phyloP scores from a whole-genome alignment of 2,888 invertebrate genomes.

The Chironomus tentans region DNA sequence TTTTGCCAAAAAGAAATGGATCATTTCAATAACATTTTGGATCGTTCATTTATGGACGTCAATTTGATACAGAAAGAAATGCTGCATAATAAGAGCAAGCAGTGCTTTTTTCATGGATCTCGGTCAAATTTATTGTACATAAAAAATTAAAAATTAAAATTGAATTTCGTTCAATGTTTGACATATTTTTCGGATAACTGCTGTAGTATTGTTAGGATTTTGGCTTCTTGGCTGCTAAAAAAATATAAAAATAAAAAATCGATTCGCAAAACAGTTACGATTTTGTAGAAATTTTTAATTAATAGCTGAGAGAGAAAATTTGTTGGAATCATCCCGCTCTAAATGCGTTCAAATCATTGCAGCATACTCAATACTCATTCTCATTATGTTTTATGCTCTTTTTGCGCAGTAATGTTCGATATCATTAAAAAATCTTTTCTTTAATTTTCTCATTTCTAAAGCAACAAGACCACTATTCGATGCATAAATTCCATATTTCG shows the following conservation, averaged over 20 bases:
- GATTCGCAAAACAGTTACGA: too few species aligned
- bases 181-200: too few species aligned
- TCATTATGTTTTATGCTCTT: neutral
- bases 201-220: too few species aligned
- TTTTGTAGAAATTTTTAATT: too few species aligned
- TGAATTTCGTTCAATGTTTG: neutral
- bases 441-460: too few species aligned
- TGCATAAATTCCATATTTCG: too few species aligned
- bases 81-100: neutral
- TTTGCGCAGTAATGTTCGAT: neutral
- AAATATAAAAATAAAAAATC: too few species aligned
- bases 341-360: neutral
- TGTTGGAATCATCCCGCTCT: neutral
- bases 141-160: neutral
- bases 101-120: conserved; percentile 4
- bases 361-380: neutral
- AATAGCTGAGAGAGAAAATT: neutral
- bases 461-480: too few species aligned
- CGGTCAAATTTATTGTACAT: conserved; percentile 4
- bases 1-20: neutral
- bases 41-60: too few species aligned
- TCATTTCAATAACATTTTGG: conserved; percentile 13
- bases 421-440: too few species aligned
- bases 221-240: too few species aligned
- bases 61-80: neutral